These are phyloP conservation scores for Amphibalanus amphitrite DNA, from an alignment of 1,140 invertebrate genomes.

Conservation along the genomic window DNA sequence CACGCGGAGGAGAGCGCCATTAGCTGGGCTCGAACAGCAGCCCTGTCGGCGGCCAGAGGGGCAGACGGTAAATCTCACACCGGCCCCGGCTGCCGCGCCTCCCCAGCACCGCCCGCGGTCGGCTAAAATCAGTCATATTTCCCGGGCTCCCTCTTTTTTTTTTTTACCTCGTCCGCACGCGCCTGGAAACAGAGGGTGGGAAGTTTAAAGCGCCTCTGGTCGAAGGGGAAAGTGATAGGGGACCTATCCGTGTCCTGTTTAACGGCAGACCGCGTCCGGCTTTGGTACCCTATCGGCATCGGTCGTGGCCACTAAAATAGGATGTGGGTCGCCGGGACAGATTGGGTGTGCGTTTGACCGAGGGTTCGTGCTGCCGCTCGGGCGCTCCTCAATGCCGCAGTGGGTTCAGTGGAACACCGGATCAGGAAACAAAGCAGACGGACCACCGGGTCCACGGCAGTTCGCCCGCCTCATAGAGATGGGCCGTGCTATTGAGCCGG, in stretches of 20 bases:
- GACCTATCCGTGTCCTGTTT: background rate
- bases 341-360: background rate
- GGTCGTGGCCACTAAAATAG: background rate
- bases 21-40: background rate
- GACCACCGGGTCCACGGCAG: too few relatives aligned
- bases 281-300: too few relatives aligned
- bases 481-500: too few relatives aligned
- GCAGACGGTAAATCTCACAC: background rate
- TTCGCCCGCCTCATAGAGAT: too few relatives aligned
- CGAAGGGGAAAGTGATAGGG: background rate
- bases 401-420: too few relatives aligned
- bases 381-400: background rate
- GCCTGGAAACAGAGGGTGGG: too few relatives aligned
- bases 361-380: background rate
- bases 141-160: background rate
- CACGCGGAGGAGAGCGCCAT: background rate
- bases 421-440: too few relatives aligned
- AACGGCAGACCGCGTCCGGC: background rate
- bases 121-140: background rate
- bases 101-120: too few relatives aligned
- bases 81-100: too few relatives aligned
- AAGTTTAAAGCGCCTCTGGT: background rate
- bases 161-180: background rate
- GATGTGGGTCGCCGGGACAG: background rate
- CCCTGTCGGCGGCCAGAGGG: too few relatives aligned